phyloP scores from a whole-genome alignment of 2,113 vertebrate genomes.

The Drymodes brunneopygia region DNA sequence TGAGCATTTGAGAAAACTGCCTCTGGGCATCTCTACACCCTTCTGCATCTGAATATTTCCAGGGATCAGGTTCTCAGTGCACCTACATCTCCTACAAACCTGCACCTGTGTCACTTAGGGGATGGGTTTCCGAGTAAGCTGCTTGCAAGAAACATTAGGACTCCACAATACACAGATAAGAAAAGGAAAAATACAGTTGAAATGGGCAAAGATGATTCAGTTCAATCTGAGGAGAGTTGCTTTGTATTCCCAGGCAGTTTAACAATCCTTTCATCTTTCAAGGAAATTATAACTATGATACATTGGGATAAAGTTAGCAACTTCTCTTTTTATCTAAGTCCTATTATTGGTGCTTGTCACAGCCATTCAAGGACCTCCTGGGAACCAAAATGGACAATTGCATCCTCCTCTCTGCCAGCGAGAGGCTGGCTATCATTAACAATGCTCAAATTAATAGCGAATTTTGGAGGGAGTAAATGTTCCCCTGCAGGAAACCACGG shows the following conservation, averaged over 20 bases:
- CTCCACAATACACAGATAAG: background rate
- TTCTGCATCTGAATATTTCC: background rate
- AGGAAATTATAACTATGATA: conserved; percentile 59
- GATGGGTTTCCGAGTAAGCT: background rate
- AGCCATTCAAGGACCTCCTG: conserved; percentile 47
- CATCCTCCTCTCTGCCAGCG: conserved; percentile 25
- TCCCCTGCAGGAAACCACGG: conserved; percentile 13
- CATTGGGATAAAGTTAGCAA: conserved; percentile 52
- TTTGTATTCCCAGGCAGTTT: conserved; percentile 54
- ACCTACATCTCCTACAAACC: background rate
- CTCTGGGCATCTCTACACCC: background rate
- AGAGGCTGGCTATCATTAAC: conserved; percentile 37
- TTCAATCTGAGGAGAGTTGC: conserved; percentile 11
- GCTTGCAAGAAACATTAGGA: conserved; percentile 4
- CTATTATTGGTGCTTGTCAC: conserved; percentile 47
- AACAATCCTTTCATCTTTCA: conserved; percentile 47
- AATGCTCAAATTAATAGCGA: conserved; percentile 34
- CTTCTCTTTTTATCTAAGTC: conserved; percentile 52
- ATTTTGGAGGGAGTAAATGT: conserved; percentile 42
- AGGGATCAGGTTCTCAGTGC: background rate
- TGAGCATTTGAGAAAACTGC: background rate
- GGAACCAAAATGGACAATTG: conserved; percentile 51
- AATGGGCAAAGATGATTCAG: conserved; percentile 39
- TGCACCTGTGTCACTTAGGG: background rate
- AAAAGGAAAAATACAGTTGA: conserved; percentile 3